Evolutionary conservation across 2,113 vertebrate genomes (phyloP), one percentile per base, ranked within the genome.

Genomic region (Callionymus lyra): DNA sequence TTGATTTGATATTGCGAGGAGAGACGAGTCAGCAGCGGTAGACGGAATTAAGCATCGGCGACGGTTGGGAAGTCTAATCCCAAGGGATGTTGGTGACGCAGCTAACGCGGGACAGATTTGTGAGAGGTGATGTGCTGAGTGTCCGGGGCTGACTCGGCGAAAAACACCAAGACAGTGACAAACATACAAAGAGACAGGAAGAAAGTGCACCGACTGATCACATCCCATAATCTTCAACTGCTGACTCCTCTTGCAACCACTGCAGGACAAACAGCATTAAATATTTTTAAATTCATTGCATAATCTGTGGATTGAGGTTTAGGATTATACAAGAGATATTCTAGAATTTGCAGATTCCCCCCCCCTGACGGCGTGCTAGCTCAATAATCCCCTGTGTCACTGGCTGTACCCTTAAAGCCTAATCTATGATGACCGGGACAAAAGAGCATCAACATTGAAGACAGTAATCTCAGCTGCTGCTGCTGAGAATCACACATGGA

Each of bases 281-380:
- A 35, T 35, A 59, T 50, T 47, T 32, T 27, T 47, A 56, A 74
- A 72, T 50, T 60, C 56, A 47, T 45, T 49, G 37, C 51, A 1
- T 72, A 70, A 72, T 63, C 68, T 51, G 37, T 41, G 34, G 41
- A 43, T 12, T 12, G 57, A 65, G 41, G 59, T 53, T 66, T 45
- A 17, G 71, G 61, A 68, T 83, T 80, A 79, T 37, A 51, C 67
- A 77, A 74, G 18, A 8, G 35, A 60, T 65, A 63, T 70, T 66
- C 59, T 51, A 57, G 52, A 76, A 73, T 62, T n/a, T 47, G 47
- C 64, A 50, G 78, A 80, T 76, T 72, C 69, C 38, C 45, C 69
- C 38, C 45, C 59, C 45, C 41, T 18, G 40, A 57, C 21, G 10
- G 19, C 43, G n/a, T 37, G 21, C 19, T 36, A 44, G 18, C 11